A percentile compares a stretch with the other conserved stretches of the same genome.
These are phyloP conservation scores for Diceros bicornis DNA, from an alignment of 2,797 vertebrate genomes.

Conservation along the genomic window DNA sequence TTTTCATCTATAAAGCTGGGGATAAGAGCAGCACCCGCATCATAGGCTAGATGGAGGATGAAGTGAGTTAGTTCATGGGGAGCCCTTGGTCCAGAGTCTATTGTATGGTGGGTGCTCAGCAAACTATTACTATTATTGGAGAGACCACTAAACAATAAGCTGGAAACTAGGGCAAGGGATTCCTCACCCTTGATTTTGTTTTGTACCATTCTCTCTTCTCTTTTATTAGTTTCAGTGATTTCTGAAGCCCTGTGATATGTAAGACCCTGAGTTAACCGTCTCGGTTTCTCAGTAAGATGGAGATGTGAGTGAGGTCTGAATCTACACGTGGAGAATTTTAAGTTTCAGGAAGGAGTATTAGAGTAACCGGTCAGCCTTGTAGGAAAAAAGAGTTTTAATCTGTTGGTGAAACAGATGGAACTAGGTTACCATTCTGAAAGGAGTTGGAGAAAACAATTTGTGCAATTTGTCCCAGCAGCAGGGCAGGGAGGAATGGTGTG, in stretches of 20 bases:
- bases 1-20: not conserved
- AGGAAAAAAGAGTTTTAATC: slow-evolving; percentile 32
- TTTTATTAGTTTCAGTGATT: not conserved
- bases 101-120: not conserved
- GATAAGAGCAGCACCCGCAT: fast-evolving
- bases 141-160: not conserved
- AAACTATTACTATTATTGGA: fast-evolving
- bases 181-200: not conserved
- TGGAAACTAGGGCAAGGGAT: not conserved
- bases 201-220: not conserved
- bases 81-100: not conserved
- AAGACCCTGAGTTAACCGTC: not conserved
- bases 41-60: not conserved
- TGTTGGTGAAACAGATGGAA: slow-evolving; percentile 45
- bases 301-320: not conserved
- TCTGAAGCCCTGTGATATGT: not conserved
- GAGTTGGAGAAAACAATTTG: slow-evolving; percentile 46
- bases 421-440: slow-evolving; percentile 19
- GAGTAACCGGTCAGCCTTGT: not conserved
- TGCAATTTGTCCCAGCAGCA: slow-evolving; percentile 3
- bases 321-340: not conserved
- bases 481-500: not conserved
- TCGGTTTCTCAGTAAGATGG: not conserved
- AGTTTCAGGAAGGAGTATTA: not conserved
- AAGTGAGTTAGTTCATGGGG: not conserved